Percentiles rank a stretch among this genome's conserved stretches.
Conservation (phyloP, 2,113 vertebrate genomes). For the Cavia aperea region DNA sequence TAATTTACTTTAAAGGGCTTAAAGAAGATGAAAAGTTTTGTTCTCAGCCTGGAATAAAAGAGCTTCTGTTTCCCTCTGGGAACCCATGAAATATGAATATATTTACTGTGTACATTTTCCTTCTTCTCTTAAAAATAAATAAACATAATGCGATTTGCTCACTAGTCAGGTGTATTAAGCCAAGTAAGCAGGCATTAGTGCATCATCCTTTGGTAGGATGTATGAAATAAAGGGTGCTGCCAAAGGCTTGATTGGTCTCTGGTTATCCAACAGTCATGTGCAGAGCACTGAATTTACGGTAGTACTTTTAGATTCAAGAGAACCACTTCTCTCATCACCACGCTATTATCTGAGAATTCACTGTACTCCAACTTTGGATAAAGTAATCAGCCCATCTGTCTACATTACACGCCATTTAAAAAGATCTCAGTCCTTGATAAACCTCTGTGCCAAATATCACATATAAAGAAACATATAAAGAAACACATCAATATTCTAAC, state of each 20-base stretch:
- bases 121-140: not conserved
- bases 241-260: not conserved
- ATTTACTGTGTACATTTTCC: not conserved
- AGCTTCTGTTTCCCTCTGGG: constrained; percentile 27
- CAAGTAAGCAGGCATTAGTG: not conserved
- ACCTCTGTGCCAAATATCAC: not conserved
- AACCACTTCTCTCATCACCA: not conserved
- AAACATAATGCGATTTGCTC: not conserved
- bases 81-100: not conserved
- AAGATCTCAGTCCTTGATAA: not conserved
- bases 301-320: not conserved
- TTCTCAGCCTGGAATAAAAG: constrained; percentile 13
- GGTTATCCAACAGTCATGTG: too few species aligned
- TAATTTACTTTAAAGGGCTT: constrained; percentile 37
- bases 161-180: not conserved
- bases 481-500: not conserved
- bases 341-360: not conserved
- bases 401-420: not conserved
- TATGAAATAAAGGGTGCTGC: not conserved
- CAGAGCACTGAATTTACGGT: not conserved
- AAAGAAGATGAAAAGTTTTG: constrained; percentile 8
- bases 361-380: not conserved
- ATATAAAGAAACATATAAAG: not conserved
- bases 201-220: not conserved
- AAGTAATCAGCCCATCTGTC: not conserved